Evolutionary conservation across 2,888 invertebrate species (phyloP).

Genomic region (Heliconius charithonia): DNA sequence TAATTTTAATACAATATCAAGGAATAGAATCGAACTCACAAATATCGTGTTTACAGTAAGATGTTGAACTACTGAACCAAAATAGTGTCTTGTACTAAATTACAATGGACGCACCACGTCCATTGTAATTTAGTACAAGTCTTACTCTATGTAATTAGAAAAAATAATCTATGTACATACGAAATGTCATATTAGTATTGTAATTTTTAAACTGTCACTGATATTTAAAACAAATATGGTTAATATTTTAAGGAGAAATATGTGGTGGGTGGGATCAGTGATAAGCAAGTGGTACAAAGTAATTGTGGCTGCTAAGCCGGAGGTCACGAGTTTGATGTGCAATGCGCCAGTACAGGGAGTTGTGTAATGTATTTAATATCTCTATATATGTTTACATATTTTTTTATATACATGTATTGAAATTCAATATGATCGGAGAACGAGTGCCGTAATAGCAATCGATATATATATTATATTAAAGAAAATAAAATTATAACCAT

Average conservation of each 20-base stretch:
- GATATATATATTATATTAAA: too few relatives aligned
- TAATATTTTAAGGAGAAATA: conserved; percentile 11
- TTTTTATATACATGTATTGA: background rate
- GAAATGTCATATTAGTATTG: background rate
- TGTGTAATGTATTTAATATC: conserved; percentile 8
- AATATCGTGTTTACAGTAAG: too few relatives aligned
- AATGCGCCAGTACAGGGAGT: background rate
- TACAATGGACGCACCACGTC: background rate
- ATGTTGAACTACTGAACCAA: too few relatives aligned
- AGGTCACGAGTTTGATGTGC: background rate
- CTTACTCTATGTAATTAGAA: background rate
- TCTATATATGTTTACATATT: background rate
- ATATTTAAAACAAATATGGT: background rate
- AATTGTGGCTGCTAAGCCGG: background rate
- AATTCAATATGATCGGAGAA: too few relatives aligned
- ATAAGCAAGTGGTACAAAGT: conserved; percentile 13
- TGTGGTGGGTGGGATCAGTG: conserved; percentile 17
- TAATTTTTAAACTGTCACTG: background rate
- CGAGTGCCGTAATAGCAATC: too few relatives aligned
- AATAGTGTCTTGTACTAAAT: background rate
- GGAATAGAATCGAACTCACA: too few relatives aligned
- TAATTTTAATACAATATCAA: too few relatives aligned
- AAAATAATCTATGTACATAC: background rate
- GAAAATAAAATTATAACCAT: background rate
- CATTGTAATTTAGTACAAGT: too few relatives aligned